Evolutionary conservation across 1,140 invertebrate genomes (phyloP).

Genomic region (Asbolus verrucosus): DNA sequence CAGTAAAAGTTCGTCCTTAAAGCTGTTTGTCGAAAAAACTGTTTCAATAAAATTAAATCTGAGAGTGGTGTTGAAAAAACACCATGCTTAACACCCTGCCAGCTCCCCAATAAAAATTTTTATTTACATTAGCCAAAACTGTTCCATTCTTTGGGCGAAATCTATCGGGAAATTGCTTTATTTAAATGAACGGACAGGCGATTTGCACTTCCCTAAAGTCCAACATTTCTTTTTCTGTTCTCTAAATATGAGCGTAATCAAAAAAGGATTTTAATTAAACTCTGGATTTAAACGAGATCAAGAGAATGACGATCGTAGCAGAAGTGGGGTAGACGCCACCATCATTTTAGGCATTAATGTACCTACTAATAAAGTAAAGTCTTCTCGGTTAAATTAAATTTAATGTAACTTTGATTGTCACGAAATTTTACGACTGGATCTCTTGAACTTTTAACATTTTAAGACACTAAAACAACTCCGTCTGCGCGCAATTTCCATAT

Average conservation of each 20-base stretch:
- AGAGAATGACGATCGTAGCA: too few relatives aligned
- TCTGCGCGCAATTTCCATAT: too few relatives aligned
- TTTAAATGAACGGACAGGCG: not conserved
- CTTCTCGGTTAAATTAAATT: too few relatives aligned
- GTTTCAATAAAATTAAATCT: slow-evolving; percentile 5
- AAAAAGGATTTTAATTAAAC: too few relatives aligned
- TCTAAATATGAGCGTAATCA: too few relatives aligned
- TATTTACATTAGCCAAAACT: not conserved
- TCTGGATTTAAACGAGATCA: too few relatives aligned
- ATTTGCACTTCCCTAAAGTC: too few relatives aligned
- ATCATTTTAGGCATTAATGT: too few relatives aligned
- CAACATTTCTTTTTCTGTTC: too few relatives aligned
- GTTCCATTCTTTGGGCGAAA: not conserved
- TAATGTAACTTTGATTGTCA: slow-evolving; percentile 2
- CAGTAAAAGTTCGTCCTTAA: not conserved
- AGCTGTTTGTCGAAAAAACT: not conserved
- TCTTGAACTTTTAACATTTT: too few relatives aligned
- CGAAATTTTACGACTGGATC: not conserved
- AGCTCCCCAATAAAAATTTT: not conserved
- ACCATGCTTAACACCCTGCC: not conserved
- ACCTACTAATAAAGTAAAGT: slow-evolving; percentile 3
- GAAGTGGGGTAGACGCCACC: too few relatives aligned
- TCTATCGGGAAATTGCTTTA: not conserved
- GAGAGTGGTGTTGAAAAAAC: not conserved
- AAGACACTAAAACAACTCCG: too few relatives aligned